phyloP scores from a whole-genome alignment of 2,113 vertebrate species.

The Misgurnus mizolepis region DNA sequence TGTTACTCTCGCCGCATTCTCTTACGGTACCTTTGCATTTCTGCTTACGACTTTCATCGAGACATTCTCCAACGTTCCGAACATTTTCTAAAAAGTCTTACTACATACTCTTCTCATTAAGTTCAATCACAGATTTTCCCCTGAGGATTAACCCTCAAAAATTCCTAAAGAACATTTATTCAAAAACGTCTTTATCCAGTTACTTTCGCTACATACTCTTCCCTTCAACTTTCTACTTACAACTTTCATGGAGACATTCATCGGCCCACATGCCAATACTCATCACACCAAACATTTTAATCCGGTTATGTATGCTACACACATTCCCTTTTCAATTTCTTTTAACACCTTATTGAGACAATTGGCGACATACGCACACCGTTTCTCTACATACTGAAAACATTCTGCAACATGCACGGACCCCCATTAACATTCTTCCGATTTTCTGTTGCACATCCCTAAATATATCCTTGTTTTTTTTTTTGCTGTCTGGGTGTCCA shows the following conservation, averaged over 20 bases:
- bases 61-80: too few relatives aligned
- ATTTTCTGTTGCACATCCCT: neutral
- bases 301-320: too few relatives aligned
- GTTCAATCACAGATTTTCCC: too few relatives aligned
- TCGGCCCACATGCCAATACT: too few relatives aligned
- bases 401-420: constrained; percentile 54
- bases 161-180: too few relatives aligned
- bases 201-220: constrained; percentile 61
- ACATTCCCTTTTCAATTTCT: neutral
- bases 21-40: neutral
- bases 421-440: neutral
- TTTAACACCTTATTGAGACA: constrained; percentile 14
- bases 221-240: constrained; percentile 44
- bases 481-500: neutral
- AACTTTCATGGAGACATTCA: too few relatives aligned
- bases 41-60: too few relatives aligned
- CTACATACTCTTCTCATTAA: too few relatives aligned
- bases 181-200: too few relatives aligned
- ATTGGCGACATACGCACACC: constrained; percentile 39
- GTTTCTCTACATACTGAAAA: constrained; percentile 53
- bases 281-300: too few relatives aligned
- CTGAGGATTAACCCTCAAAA: too few relatives aligned
- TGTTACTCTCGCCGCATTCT: neutral
- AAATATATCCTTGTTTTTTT: neutral
- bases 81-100: too few relatives aligned